Evolutionary conservation across 23 tunicate genomes (phyloP).

Genomic region (Corella eumyota): DNA sequence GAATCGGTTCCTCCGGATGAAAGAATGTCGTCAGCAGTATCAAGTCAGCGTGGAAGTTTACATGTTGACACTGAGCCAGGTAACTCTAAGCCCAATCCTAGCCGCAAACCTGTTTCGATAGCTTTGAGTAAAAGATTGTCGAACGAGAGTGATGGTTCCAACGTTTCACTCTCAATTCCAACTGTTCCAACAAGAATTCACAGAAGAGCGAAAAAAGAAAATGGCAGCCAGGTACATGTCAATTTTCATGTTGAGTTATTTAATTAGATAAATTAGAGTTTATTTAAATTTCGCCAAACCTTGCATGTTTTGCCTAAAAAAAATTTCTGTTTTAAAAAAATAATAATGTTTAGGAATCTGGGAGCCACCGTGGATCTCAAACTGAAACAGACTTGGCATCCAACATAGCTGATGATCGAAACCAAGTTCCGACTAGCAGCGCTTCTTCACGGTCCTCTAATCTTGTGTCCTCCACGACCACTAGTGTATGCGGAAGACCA

Average conservation of each 20-base stretch:
- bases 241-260: not conserved
- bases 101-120: not conserved
- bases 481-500: conserved; percentile 19
- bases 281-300: not conserved
- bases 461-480: conserved; percentile 11
- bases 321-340: not conserved
- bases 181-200: conserved; percentile 17
- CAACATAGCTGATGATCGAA: conserved; percentile 5
- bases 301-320: not conserved
- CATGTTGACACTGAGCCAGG: conserved; percentile 2
- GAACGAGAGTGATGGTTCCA: conserved; percentile 31
- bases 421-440: conserved; percentile 3
- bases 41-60: conserved; percentile 37
- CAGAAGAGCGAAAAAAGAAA: conserved; percentile 13
- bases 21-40: conserved; percentile 36
- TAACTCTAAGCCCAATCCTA: not conserved
- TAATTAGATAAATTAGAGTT: not conserved
- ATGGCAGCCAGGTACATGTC: not conserved
- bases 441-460: conserved; percentile 20
- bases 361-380: conserved; percentile 3
- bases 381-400: conserved; percentile 13
- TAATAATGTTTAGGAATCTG: conserved; percentile 1
- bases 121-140: not conserved
- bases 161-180: conserved; percentile 20
- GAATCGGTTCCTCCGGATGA: conserved; percentile 68